Evolutionary conservation across 2,113 vertebrate genomes (phyloP), one percentile per base, ranked within the genome.

Genomic region (Tachysurus fulvidraco): DNA sequence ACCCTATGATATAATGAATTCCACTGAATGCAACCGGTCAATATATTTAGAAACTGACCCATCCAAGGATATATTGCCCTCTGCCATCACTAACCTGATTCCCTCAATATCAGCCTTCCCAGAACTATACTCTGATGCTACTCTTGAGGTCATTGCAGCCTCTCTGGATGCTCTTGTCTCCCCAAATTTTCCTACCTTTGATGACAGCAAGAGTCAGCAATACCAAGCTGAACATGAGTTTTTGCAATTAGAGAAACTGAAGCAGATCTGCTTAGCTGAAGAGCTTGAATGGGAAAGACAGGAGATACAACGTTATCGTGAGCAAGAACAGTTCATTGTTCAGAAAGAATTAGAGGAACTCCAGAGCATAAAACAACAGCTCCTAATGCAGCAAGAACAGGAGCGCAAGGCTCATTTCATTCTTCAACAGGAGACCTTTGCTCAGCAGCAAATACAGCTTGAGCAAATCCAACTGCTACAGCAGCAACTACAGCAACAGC

Each of bases 261-360:
- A 99, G 90, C 98, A 99, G 84, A 94, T 99, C 19, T 97, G 98
- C 88, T 96, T 98, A 87, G 98, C 98, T 17, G 98, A 99, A 91
- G 98, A 99, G 88, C 90, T 99, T 19, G 98, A 99, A 89, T 99
- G 98, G 96, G 98, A 99, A 87, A 97, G 98, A 71, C 98, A 98
- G 81, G 98, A 99, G 94, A 99, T 99, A 83, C 98, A 99, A 88
- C 96, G 98, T 88, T 99, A 98, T 91, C 95, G 98, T 85, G 98
- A 99, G 90, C 98, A 99, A 83, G 98, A 99, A 91, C 97, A 99
- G 78, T 88, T 99, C 62, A 98, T 99, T 95, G 97, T 99, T 62
- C 98, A 99, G 90, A 96, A 98, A 87, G 98, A 99, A 90, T 95
- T 99, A 17, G 98, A 98, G 86, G 98, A 99, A 86, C 93, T 99